Conservation (phyloP, 2,888 invertebrate genomes). For the Globia sparganii region DNA sequence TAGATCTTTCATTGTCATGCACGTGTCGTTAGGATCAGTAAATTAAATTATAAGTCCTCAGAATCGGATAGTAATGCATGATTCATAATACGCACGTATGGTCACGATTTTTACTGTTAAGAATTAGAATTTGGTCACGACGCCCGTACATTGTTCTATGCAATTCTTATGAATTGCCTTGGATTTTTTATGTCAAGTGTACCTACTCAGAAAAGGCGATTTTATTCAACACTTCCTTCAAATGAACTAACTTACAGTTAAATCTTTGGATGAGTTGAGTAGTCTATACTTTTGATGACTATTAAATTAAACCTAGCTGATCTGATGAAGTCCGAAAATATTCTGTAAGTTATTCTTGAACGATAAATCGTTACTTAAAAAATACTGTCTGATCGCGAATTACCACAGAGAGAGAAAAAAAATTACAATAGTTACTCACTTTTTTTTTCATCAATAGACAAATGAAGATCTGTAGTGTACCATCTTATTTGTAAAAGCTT, state of each 20-base stretch:
- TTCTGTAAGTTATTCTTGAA: not conserved
- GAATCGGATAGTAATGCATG: conserved; percentile 35
- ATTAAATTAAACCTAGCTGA: not conserved
- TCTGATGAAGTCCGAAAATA: not conserved
- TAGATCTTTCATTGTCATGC: conserved; percentile 68
- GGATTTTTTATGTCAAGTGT: conserved; percentile 5
- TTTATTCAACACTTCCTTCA: not conserved
- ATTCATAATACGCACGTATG: conserved; percentile 43
- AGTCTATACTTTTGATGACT: no score
- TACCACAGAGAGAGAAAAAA: no score
- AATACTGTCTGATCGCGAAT: no score
- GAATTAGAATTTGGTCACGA: conserved; percentile 35
- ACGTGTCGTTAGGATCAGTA: conserved; percentile 62
- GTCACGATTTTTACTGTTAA: conserved; percentile 51
- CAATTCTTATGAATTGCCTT: conserved; percentile 29
- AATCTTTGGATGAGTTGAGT: not conserved
- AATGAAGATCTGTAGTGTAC: not conserved
- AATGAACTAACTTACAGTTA: not conserved
- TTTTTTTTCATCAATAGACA: not conserved
- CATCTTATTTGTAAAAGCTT: not conserved
- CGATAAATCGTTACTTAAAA: not conserved
- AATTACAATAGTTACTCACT: no score
- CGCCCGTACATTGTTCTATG: conserved; percentile 15
- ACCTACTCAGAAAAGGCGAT: not conserved
- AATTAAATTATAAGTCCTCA: conserved; percentile 64